Evolutionary conservation across 2,888 invertebrate genomes (phyloP).

Genomic region (Sphaerophoria taeniata): DNA sequence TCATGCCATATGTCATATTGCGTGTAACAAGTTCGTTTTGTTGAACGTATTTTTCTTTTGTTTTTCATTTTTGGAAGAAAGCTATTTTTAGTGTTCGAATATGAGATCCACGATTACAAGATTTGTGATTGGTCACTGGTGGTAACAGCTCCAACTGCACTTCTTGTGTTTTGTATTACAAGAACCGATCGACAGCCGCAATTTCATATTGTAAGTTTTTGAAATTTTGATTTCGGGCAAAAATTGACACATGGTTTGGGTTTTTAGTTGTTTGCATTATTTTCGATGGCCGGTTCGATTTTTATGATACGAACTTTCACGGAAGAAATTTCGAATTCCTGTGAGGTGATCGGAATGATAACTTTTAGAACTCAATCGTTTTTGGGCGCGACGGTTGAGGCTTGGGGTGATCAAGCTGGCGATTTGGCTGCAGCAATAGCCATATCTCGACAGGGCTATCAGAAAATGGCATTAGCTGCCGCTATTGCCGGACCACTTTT

Average conservation of each 20-base stretch:
- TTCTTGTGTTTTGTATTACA: constrained; percentile 69
- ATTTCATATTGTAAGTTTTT: constrained; percentile 76
- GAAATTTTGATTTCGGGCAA: constrained; percentile 2
- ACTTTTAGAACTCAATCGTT: constrained; percentile 85
- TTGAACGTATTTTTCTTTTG: background rate
- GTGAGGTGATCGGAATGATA: constrained; percentile 85
- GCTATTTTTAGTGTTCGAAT: background rate
- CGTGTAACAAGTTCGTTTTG: constrained; percentile 29
- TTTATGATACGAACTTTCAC: constrained; percentile 86
- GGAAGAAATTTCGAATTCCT: constrained; percentile 85
- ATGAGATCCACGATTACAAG: constrained; percentile 16
- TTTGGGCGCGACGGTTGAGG: constrained; percentile 86
- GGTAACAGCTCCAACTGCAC: constrained; percentile 68
- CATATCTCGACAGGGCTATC: constrained; percentile 86
- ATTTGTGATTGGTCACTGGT: constrained; percentile 11
- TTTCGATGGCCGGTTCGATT: constrained; percentile 80
- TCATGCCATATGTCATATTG: constrained; percentile 80
- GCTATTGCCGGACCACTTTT: constrained; percentile 88
- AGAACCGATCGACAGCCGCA: constrained; percentile 76
- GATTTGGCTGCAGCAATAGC: constrained; percentile 84
- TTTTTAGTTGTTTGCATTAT: constrained; percentile 75
- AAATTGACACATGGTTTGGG: constrained; percentile 4
- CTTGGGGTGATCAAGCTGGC: constrained; percentile 86
- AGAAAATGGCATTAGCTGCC: constrained; percentile 87
- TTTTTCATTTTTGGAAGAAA: background rate